These are phyloP conservation scores for Hydrolagus colliei DNA, from an alignment of 2,797 vertebrate species.

Conservation along the genomic window DNA sequence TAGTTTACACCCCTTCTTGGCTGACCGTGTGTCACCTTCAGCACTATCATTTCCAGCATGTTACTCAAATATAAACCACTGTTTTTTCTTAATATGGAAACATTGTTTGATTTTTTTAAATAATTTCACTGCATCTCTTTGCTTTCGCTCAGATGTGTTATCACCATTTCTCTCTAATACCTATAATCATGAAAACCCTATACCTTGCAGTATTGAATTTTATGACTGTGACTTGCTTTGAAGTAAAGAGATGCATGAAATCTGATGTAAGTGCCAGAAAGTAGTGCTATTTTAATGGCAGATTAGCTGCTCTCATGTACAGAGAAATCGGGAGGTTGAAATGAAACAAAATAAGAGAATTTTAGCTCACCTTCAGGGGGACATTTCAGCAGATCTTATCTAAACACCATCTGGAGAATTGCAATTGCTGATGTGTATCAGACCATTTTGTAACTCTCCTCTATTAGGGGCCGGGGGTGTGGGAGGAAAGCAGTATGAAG, in stretches of 20 bases:
- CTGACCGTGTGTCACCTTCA: background rate
- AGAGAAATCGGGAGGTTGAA: background rate
- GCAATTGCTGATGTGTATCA: too few relatives aligned
- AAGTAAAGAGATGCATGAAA: background rate
- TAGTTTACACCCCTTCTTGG: background rate
- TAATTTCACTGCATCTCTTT: too few relatives aligned
- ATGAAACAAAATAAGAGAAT: background rate
- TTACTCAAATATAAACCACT: background rate
- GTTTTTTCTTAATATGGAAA: background rate
- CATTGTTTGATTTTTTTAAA: too few relatives aligned
- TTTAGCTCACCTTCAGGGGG: background rate
- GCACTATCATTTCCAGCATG: background rate
- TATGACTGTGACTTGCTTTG: background rate
- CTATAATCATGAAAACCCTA: background rate
- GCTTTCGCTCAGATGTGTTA: too few relatives aligned
- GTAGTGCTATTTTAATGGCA: background rate
- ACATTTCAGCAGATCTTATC: too few relatives aligned
- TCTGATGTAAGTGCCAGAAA: too few relatives aligned
- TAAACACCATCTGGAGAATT: background rate
- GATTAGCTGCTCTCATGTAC: background rate
- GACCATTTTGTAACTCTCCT: background rate
- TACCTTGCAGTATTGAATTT: background rate
- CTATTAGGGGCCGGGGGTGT: background rate
- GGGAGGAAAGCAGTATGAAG: too few relatives aligned
- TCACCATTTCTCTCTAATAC: background rate